Conservation (phyloP, 2,113 vertebrate species). For the Nerophis ophidion region DNA sequence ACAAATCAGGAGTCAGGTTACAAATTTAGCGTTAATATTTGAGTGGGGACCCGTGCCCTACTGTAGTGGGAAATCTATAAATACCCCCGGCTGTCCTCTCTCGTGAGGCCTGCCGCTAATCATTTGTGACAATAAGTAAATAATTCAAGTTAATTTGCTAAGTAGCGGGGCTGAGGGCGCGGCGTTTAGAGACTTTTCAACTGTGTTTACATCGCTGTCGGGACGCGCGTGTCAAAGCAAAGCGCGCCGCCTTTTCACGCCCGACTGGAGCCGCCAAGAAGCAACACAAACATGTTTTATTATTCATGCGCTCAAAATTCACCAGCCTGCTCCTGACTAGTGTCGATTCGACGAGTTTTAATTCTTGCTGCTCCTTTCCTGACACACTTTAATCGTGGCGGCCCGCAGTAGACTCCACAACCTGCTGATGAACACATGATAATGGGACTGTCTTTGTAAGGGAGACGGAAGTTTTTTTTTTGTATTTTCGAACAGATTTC, state of each 20-base stretch:
- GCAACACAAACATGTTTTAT: slow-evolving; percentile 6
- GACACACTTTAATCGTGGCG: no score
- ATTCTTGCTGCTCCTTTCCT: no score
- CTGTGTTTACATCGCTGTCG: background rate
- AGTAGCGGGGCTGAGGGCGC: slow-evolving; percentile 2
- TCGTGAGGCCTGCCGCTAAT: background rate
- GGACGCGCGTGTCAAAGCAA: slow-evolving; percentile 5
- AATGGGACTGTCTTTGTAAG: no score
- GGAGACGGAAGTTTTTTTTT: no score
- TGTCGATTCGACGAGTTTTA: background rate
- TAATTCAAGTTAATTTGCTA: background rate
- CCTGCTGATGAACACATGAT: no score
- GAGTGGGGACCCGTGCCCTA: background rate
- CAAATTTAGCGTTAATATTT: background rate
- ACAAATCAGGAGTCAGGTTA: no score
- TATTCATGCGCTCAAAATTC: slow-evolving; percentile 1
- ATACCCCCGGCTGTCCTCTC: slow-evolving; percentile 1
- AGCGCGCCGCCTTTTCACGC: background rate
- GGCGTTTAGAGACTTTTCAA: slow-evolving; percentile 1
- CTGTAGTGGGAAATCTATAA: background rate
- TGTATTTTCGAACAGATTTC: no score
- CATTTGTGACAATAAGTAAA: background rate
- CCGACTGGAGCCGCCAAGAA: background rate
- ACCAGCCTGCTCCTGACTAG: background rate
- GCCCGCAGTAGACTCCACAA: no score